Evolutionary conservation across 1,140 invertebrate species (phyloP), one percentile per base, ranked within the genome.

Genomic region (Scylla paramamosain): DNA sequence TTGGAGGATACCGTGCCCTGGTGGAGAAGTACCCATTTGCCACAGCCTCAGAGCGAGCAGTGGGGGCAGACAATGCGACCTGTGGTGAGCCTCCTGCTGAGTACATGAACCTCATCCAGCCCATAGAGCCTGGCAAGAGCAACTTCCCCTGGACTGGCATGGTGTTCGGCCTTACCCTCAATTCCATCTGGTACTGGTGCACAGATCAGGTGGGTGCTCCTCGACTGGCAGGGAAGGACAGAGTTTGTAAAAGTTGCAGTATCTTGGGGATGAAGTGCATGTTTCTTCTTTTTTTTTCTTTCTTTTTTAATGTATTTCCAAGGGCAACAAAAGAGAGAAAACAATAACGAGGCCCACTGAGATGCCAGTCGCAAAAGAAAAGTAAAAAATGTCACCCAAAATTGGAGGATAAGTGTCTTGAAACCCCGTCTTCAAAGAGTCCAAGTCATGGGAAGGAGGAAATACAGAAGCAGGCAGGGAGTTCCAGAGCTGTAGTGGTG

Each of bases 131-230:
- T 1, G 96, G 97, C 16, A 94, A 96, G 46, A 97, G 97, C 48
- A 97, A 97, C 93, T 96, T 97, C 12, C 97, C 97, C 3, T 97
- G 97, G 97, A 97, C 97, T 14, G 97, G 97, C 28, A 96, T 97
- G 29, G 94, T 97, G 32, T 96, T 97, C 77, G 97, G 97, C 77
- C 96, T 97, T 0, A 97, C 97, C 3, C 96, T 97, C 46, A 97
- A 97, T 4, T 97, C 97, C 93, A 96, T 97, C 87, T 97, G 97
- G 97, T 97, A 97, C 96, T 97, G 97, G 97, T 97, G 97, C 95
- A 97, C 97, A 86, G 97, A 97, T 96, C 97, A 97, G 97, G 96
- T 96, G 20, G 83, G 93, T 29, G 25, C 29, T 4, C 86, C 29
- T 88, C 8, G 7, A 29, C 1, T 86, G 4, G 14, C 83, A n/a